phyloP scores from a whole-genome alignment of 2,113 vertebrate species.

The Corythaixoides concolor region DNA sequence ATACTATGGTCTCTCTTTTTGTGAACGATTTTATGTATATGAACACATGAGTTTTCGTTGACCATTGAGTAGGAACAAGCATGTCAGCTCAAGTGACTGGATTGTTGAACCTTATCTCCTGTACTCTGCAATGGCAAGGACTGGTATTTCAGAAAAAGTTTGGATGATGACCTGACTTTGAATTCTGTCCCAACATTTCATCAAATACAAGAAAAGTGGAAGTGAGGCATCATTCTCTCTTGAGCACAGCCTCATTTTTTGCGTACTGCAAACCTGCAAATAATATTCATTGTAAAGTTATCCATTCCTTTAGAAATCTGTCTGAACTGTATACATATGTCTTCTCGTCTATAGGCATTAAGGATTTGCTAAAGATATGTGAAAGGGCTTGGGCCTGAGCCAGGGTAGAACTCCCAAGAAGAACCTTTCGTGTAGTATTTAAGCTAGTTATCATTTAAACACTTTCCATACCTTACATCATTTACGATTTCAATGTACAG shows the following conservation, averaged over 20 bases:
- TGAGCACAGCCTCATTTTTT: neutral
- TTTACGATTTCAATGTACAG: neutral
- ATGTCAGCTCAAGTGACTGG: neutral
- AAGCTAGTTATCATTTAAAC: slow-evolving; percentile 4
- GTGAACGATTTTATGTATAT: neutral
- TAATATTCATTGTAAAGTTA: neutral
- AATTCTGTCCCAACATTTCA: neutral
- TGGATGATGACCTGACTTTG: neutral
- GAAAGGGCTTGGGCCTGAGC: neutral
- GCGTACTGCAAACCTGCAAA: neutral
- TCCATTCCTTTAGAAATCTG: neutral
- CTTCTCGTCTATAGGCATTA: neutral
- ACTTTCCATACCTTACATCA: neutral
- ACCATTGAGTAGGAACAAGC: neutral
- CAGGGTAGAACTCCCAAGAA: neutral
- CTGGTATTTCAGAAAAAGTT: neutral
- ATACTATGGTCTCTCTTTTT: neutral
- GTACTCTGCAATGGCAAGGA: neutral
- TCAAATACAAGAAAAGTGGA: neutral
- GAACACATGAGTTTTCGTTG: neutral
- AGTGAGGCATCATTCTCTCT: neutral
- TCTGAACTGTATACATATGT: neutral
- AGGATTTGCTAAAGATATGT: neutral
- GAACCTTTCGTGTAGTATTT: neutral
- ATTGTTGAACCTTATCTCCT: neutral